These are phyloP conservation scores for Sinopyrophorus schimmeli DNA, from an alignment of 2,888 invertebrate species.

Conservation along the genomic window DNA sequence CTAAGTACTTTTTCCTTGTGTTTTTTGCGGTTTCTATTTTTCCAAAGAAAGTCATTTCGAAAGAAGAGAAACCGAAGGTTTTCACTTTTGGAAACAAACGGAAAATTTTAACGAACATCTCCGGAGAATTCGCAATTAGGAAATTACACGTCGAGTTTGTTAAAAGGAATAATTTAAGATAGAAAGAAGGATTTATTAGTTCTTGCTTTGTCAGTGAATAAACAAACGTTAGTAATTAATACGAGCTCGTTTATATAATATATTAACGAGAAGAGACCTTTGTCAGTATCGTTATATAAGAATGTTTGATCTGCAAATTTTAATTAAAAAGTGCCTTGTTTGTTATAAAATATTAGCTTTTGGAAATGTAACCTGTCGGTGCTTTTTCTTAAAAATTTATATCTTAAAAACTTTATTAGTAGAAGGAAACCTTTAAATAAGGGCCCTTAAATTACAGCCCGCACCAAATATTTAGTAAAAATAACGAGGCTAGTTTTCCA, in stretches of 20 bases:
- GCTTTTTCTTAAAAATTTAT: no score
- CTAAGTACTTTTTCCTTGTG: conserved; percentile 9
- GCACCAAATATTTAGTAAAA: background rate
- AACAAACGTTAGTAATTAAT: conserved; percentile 7
- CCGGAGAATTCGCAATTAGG: conserved; percentile 4
- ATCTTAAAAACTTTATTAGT: no score
- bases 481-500: background rate
- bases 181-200: conserved; percentile 1
- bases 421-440: no score
- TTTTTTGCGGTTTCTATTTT: conserved; percentile 16
- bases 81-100: background rate
- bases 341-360: conserved; percentile 6
- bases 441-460: no score
- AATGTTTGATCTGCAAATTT: conserved; percentile 13
- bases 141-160: background rate
- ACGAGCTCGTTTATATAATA: conserved; percentile 2
- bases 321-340: conserved; percentile 16
- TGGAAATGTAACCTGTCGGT: background rate
- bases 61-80: conserved; percentile 12
- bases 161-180: conserved; percentile 4
- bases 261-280: conserved; percentile 2
- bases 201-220: background rate
- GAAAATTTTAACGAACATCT: background rate
- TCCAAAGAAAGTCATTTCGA: conserved; percentile 10
- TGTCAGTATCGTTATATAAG: conserved; percentile 3